These are phyloP conservation scores for Pseudolaguvia tuberculata DNA, from an alignment of 2,113 vertebrate species.

Conservation along the genomic window DNA sequence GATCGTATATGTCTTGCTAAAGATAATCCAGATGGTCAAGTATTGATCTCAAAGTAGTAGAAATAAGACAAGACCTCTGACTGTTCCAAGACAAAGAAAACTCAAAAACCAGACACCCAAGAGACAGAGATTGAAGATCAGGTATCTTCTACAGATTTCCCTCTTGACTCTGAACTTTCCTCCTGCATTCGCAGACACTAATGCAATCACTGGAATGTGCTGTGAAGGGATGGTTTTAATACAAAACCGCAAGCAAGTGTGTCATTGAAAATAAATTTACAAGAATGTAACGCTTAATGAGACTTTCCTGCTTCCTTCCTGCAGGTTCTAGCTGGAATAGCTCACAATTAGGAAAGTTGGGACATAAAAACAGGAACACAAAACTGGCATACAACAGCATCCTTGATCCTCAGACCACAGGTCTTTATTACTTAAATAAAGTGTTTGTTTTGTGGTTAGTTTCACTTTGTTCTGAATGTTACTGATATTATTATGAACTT, in stretches of 20 bases:
- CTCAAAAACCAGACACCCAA: constrained; percentile 42
- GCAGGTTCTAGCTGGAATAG: constrained; percentile 59
- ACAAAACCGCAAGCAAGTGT: constrained; percentile 10
- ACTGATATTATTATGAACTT: not conserved
- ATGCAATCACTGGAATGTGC: constrained; percentile 39
- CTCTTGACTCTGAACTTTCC: constrained; percentile 26
- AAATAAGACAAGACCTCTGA: constrained; percentile 22
- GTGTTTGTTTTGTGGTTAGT: constrained; percentile 27
- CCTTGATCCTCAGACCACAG: constrained; percentile 58
- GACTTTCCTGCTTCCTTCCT: constrained; percentile 17
- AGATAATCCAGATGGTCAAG: constrained; percentile 24
- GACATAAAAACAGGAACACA: constrained; percentile 51
- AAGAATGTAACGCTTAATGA: not conserved
- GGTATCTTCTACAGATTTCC: constrained; percentile 33
- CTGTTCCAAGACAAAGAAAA: constrained; percentile 22
- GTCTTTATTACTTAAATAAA: constrained; percentile 45
- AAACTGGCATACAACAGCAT: constrained; percentile 58
- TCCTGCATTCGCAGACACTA: constrained; percentile 45
- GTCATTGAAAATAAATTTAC: not conserved
- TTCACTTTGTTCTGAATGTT: constrained; percentile 12
- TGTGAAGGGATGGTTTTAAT: constrained; percentile 16
- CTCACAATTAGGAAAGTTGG: constrained; percentile 41
- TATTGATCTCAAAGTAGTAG: constrained; percentile 7
- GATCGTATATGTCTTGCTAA: constrained; percentile 28
- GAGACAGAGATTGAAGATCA: constrained; percentile 41